Evolutionary conservation across 2,797 vertebrate genomes (phyloP).

Genomic region (Poecilia wingei): DNA sequence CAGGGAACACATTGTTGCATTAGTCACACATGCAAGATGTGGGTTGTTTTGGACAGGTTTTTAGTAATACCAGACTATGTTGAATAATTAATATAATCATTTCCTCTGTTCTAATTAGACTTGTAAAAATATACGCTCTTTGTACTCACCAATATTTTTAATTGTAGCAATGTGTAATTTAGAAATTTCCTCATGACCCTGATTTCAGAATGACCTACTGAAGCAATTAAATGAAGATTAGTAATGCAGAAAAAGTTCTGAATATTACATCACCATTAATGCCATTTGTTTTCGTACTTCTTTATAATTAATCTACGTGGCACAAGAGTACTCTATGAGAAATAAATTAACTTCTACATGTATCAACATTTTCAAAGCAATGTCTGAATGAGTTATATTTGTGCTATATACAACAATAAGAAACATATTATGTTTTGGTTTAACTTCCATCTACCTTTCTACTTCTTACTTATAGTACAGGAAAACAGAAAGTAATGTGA

Average conservation of each 20-base stretch:
- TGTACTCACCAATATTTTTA: not conserved
- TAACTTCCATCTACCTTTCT: slow-evolving; percentile 46
- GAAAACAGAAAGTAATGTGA: slow-evolving; percentile 35
- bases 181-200: not conserved
- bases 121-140: not conserved
- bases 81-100: not conserved
- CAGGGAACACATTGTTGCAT: not conserved
- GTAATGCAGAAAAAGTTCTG: not conserved
- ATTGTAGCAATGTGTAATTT: not conserved
- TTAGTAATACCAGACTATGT: not conserved
- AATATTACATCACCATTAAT: not conserved
- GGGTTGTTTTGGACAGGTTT: not conserved
- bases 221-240: not conserved
- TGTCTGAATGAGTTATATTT: slow-evolving; percentile 46
- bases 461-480: slow-evolving; percentile 26
- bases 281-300: not conserved
- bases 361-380: slow-evolving; percentile 45
- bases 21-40: not conserved
- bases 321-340: not conserved
- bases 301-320: not conserved
- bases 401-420: slow-evolving; percentile 59
- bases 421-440: slow-evolving; percentile 65
- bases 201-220: not conserved
- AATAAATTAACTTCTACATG: not conserved
- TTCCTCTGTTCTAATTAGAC: not conserved